Conservation (phyloP, 2,797 vertebrate genomes). For the Anguilla obscura region DNA sequence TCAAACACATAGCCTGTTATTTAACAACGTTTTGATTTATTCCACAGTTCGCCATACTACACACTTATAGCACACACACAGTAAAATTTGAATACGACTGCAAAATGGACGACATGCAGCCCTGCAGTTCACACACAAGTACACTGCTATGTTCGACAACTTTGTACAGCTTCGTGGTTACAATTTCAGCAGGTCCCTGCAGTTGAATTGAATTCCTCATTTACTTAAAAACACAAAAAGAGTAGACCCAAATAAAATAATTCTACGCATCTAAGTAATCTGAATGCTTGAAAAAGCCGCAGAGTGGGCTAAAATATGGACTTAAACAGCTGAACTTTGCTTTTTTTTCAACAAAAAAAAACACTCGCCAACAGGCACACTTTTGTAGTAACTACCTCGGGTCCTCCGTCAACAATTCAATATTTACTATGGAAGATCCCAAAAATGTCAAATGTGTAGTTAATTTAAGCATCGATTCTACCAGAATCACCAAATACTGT, state of each 20-base stretch:
- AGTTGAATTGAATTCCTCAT: too few species aligned
- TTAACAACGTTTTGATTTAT: not conserved
- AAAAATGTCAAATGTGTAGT: conserved; percentile 26
- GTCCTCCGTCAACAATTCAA: not conserved
- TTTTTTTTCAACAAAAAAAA: too few species aligned
- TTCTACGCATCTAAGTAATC: not conserved
- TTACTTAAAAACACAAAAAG: too few species aligned
- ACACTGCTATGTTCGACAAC: not conserved
- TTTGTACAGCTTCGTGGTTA: not conserved
- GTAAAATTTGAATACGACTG: not conserved
- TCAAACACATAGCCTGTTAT: not conserved
- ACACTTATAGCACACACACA: not conserved
- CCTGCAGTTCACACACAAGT: not conserved
- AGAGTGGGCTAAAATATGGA: not conserved
- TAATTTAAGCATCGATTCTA: conserved; percentile 39
- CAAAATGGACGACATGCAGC: not conserved
- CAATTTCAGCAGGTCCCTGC: not conserved
- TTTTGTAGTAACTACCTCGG: not conserved
- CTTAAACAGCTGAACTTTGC: not conserved
- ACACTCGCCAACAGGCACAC: too few species aligned
- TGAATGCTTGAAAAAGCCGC: not conserved
- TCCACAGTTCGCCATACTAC: not conserved
- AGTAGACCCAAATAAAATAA: too few species aligned
- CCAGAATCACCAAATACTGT: conserved; percentile 12
- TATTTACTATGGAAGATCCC: not conserved